These are phyloP conservation scores for Gortyna flavago DNA, from an alignment of 2,888 invertebrate genomes.

Conservation along the genomic window DNA sequence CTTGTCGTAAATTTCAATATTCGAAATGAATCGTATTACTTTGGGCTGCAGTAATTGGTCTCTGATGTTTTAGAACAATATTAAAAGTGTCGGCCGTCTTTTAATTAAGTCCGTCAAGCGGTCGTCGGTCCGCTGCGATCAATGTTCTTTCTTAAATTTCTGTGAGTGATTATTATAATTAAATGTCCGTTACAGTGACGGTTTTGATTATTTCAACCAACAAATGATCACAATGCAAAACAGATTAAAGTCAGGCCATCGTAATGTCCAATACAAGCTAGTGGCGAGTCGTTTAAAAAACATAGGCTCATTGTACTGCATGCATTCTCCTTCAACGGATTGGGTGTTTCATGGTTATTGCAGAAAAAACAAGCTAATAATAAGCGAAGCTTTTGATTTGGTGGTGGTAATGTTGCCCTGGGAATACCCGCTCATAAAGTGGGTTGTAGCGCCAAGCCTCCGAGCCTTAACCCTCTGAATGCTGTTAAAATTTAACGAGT, in stretches of 20 bases:
- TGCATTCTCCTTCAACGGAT: constrained; percentile 64
- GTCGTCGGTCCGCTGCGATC: constrained; percentile 19
- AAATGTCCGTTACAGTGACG: constrained; percentile 22
- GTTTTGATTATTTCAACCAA: constrained; percentile 7
- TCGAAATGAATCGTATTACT: constrained; percentile 62
- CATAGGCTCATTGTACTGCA: constrained; percentile 53
- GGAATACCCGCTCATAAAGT: constrained; percentile 76
- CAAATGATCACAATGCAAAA: constrained; percentile 24
- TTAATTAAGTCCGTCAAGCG: constrained; percentile 61
- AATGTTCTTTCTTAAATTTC: constrained; percentile 37
- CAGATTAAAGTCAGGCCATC: constrained; percentile 40
- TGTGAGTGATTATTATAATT: constrained; percentile 35
- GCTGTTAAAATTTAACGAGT: constrained; percentile 81
- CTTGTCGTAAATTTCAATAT: constrained; percentile 71
- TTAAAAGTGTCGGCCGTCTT: constrained; percentile 58
- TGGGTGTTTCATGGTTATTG: constrained; percentile 67
- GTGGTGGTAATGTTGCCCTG: constrained; percentile 66
- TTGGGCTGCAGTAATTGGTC: constrained; percentile 62
- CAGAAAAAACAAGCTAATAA: constrained; percentile 76
- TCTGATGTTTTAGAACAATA: constrained; percentile 61
- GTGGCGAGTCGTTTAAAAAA: constrained; percentile 42
- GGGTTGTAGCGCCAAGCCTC: constrained; percentile 68
- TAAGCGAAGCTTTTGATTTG: constrained; percentile 75
- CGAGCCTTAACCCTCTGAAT: constrained; percentile 66
- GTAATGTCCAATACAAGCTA: constrained; percentile 40